Evolutionary conservation across 2,797 vertebrate genomes (phyloP).

Genomic region (Adelosebastes latens): DNA sequence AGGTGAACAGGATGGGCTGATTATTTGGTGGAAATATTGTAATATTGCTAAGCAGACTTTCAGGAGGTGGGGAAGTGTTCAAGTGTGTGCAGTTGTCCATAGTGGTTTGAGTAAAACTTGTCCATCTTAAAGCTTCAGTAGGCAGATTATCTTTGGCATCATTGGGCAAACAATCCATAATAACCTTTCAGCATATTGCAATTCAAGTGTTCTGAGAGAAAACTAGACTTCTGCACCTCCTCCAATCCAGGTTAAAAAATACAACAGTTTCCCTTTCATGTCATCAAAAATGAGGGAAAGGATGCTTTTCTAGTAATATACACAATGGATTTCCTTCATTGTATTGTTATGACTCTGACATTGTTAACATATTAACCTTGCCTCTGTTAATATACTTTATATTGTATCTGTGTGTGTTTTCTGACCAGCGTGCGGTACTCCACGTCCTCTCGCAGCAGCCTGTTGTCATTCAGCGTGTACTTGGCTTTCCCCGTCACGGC

Average conservation of each 20-base stretch:
- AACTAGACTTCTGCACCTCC: too few relatives aligned
- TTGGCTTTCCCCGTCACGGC: slow-evolving; percentile 97
- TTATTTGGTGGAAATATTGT: neutral
- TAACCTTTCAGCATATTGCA: too few relatives aligned
- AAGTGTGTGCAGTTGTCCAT: neutral
- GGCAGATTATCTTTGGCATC: too few relatives aligned
- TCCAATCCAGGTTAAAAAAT: neutral
- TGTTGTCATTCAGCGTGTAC: slow-evolving; percentile 96
- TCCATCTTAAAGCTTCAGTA: too few relatives aligned
- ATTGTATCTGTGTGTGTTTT: neutral
- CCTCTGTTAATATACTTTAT: neutral
- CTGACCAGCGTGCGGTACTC: slow-evolving; percentile 95
- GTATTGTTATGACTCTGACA: neutral
- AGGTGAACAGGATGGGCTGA: slow-evolving; percentile 1
- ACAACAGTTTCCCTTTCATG: too few relatives aligned
- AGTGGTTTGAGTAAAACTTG: neutral
- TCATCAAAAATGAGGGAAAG: neutral
- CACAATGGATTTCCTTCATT: neutral
- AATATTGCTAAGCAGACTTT: neutral
- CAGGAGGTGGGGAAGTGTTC: neutral
- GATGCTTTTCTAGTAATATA: neutral
- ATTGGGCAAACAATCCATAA: too few relatives aligned
- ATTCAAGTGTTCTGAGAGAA: too few relatives aligned
- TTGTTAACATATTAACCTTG: neutral
- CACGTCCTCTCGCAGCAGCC: slow-evolving; percentile 93